Evolutionary conservation across 2,888 invertebrate species (phyloP).

Genomic region (Orchesellides sinensis): DNA sequence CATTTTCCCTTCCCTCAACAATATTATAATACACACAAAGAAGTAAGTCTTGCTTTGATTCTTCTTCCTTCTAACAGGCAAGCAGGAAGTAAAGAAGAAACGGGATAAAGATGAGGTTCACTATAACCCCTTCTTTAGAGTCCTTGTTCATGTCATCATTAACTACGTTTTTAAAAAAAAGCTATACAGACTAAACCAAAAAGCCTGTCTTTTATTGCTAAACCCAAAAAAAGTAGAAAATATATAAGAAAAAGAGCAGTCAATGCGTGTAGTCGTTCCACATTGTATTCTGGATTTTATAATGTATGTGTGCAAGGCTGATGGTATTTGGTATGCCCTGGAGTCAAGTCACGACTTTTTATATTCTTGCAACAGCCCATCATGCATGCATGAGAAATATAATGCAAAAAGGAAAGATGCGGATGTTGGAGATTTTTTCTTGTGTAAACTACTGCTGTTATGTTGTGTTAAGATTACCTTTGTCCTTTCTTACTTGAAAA

Average conservation of each 20-base stretch:
- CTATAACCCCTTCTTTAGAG: neutral
- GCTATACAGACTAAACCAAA: too few species aligned
- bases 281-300: neutral
- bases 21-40: neutral
- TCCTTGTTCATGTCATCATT: constrained; percentile 29
- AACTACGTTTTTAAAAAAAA: constrained; percentile 6
- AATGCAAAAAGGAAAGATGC: constrained; percentile 31
- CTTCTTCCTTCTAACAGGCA: neutral
- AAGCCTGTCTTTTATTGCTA: neutral
- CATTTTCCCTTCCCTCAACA: constrained; percentile 27
- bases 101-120: neutral
- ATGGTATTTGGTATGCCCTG: constrained; percentile 51
- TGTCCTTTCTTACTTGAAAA: constrained; percentile 25
- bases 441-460: neutral
- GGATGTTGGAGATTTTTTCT: neutral
- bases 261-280: neutral
- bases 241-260: neutral
- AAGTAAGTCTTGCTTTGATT: constrained; percentile 47
- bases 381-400: constrained; percentile 41
- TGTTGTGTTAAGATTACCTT: constrained; percentile 37
- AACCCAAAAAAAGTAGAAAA: constrained; percentile 17
- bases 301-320: neutral
- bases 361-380: constrained; percentile 45
- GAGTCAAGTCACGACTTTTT: constrained; percentile 61
- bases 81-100: neutral